phyloP scores from a whole-genome alignment of 2,888 invertebrate genomes.

The Eugnorisma glareosa region DNA sequence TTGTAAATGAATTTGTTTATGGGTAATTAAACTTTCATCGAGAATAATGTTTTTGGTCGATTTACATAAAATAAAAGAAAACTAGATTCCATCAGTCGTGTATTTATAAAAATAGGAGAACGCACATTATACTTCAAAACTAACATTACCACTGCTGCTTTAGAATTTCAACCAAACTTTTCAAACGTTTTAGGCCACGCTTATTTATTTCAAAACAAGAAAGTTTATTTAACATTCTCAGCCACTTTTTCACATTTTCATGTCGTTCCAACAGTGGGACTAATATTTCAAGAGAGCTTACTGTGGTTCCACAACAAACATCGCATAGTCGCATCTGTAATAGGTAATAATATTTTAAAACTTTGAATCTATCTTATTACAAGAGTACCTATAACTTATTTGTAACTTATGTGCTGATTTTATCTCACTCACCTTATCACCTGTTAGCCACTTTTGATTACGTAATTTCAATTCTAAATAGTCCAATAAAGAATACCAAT shows the following conservation, averaged over 20 bases:
- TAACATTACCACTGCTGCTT: not conserved
- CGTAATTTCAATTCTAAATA: constrained; percentile 77
- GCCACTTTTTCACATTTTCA: constrained; percentile 82
- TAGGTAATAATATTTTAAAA: constrained; percentile 23
- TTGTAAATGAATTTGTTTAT: constrained; percentile 21
- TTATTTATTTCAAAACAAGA: constrained; percentile 79
- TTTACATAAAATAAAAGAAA: not conserved
- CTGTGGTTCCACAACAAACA: constrained; percentile 84
- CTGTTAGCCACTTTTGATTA: constrained; percentile 77
- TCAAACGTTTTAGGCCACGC: constrained; percentile 75
- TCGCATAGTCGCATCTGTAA: constrained; percentile 84
- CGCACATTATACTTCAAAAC: not conserved
- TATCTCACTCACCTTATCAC: constrained; percentile 75
- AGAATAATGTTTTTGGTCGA: not conserved
- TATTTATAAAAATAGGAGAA: constrained; percentile 2
- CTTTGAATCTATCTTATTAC: not conserved
- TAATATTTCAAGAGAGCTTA: constrained; percentile 84
- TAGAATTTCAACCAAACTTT: constrained; percentile 66
- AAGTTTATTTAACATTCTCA: constrained; percentile 74
- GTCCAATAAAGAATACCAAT: constrained; percentile 79
- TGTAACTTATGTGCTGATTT: not conserved
- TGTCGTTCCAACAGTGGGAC: constrained; percentile 80
- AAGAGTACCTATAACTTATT: not conserved
- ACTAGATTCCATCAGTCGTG: not conserved
- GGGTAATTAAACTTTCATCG: not conserved